These are phyloP conservation scores for Alaudala cheleensis DNA, from an alignment of 2,113 vertebrate species.

Conservation along the genomic window DNA sequence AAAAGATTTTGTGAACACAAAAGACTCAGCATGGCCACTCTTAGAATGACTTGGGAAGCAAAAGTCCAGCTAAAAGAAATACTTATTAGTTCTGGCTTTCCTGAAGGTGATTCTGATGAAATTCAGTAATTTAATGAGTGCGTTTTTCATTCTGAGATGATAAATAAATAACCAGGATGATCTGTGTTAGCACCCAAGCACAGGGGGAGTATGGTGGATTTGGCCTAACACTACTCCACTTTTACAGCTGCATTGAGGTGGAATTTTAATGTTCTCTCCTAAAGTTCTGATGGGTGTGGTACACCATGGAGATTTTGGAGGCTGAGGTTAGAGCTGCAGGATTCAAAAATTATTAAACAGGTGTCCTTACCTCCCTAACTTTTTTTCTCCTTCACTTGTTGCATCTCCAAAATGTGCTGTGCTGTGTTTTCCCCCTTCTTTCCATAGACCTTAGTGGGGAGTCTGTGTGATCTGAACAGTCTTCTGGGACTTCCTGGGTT, in stretches of 20 bases:
- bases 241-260: not conserved
- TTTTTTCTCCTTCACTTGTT: not conserved
- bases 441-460: not conserved
- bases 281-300: not conserved
- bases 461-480: not conserved
- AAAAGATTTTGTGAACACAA: constrained; percentile 93
- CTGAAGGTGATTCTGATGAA: constrained; percentile 82
- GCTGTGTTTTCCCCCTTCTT: not conserved
- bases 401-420: not conserved
- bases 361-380: not conserved
- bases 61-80: constrained; percentile 98
- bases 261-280: not conserved
- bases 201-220: not conserved
- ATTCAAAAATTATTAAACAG: not conserved
- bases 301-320: not conserved
- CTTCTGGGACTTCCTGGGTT: not conserved
- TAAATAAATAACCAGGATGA: not conserved
- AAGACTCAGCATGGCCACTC: constrained; percentile 91
- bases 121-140: not conserved
- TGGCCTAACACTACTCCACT: not conserved
- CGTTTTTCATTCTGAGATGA: not conserved
- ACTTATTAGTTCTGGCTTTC: constrained; percentile 88
- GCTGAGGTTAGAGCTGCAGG: not conserved
- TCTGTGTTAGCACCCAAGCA: not conserved
- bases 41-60: constrained; percentile 98